phyloP scores from a whole-genome alignment of 2,797 vertebrate species.

The Pipistrellus kuhlii region DNA sequence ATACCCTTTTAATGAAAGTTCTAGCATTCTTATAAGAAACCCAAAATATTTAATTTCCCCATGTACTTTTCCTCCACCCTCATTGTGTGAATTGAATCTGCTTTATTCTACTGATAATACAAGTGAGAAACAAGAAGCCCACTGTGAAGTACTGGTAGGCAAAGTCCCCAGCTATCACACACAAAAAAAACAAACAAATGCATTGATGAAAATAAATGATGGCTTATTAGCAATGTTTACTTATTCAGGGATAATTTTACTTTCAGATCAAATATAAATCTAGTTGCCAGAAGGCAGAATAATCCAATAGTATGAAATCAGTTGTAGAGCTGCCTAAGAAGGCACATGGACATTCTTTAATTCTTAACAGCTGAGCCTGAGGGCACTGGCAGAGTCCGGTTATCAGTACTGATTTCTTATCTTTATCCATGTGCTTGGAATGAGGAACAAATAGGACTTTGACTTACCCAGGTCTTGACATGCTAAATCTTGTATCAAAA shows the following conservation, averaged over 20 bases:
- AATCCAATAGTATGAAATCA: slow-evolving; percentile 45
- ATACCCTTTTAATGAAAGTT: slow-evolving; percentile 28
- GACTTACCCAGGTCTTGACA: too few relatives aligned
- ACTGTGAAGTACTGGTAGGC: not conserved
- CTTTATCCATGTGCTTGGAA: too few relatives aligned
- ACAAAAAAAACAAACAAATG: not conserved
- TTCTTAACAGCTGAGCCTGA: too few relatives aligned
- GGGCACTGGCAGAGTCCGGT: too few relatives aligned
- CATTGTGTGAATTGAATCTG: not conserved
- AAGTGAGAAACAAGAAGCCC: not conserved
- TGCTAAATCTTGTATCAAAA: too few relatives aligned
- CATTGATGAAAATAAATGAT: slow-evolving; percentile 7
- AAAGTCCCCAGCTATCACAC: not conserved
- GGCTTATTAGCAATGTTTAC: slow-evolving; percentile 19
- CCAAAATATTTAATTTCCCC: not conserved
- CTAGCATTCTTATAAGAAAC: not conserved
- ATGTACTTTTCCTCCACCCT: not conserved
- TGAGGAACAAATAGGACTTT: too few relatives aligned
- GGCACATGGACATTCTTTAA: too few relatives aligned
- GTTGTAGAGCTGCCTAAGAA: not conserved
- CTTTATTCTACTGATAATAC: not conserved
- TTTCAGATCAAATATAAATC: slow-evolving; percentile 58
- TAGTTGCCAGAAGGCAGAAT: slow-evolving; percentile 76
- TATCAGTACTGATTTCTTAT: too few relatives aligned
- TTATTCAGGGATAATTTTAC: not conserved